Base-by-base conservation (phyloP, 1,140 invertebrate species). In the Drosophila athabasca region DNA sequence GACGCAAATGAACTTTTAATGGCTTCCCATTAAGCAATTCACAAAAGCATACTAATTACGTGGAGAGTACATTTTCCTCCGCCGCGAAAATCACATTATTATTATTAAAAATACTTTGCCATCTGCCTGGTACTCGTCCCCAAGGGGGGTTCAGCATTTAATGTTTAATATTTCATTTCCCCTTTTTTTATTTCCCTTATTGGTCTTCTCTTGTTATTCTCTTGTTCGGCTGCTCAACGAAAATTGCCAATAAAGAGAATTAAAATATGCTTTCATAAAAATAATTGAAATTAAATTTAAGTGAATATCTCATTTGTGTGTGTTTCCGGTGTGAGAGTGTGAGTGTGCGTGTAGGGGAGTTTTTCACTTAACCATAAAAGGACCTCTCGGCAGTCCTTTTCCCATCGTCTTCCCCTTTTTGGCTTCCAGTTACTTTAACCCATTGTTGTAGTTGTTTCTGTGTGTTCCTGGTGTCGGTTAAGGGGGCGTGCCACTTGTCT, bases 251-350 rank as follows among this genome's bases (percentile, higher is more conserved):
- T 85, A 85, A 85, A 77, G 82, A 68, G 61, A 67, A 87, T 87
- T 87, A 74, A 87, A 85, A 87, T 85, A 87, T 85, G 82, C 81
- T 77, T 81, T 78, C 60, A 77, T 68, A 73, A 78, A 85, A 77
- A 78, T 81, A 70, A 87, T 87, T 84, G 77, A 85, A 71, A 81
- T 77, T 87, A 79, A 79, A 75, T 83, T 84, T 84, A 83, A 79
- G 79, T 41, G 75, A 67, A 75, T 67, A 70, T 77, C 66, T 53
- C 49, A 65, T 65, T 59, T 52, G 52, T 44, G 26, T 29, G 29
- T 62, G 7, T 9, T 31, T 2, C 31, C 31, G 31, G 31, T 31
- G 57, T 1, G 50, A 22, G 43, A 24, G 54, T 48, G 52, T 45
- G 44, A 46, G 52, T 65, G 67, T 45, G 55, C 58, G 29, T n/a